Base-by-base conservation (phyloP, 2,888 invertebrate genomes). In the Trimorus sp. region DNA sequence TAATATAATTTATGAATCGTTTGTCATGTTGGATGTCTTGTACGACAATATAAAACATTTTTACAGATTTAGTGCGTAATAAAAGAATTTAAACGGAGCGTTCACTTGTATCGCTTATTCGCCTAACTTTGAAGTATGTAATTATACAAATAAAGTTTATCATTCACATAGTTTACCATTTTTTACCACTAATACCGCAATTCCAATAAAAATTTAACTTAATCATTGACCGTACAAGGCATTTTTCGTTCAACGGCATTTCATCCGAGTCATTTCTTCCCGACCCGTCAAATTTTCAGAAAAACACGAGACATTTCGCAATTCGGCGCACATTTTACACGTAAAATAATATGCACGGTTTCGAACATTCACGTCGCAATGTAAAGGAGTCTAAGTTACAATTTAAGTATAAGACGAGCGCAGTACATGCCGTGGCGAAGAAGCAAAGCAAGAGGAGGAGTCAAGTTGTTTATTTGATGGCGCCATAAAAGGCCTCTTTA, bases 381-480 rank as follows among this genome's bases (percentile, higher is more conserved):
- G 69, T 45, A 68, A 71, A 63, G 38, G 14, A 79, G 53, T 69
- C 59, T 68, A 56, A 81, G 76, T 76, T 76, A 74, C 62, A 81
- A 81, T 71, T 81, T 76, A 74, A 76, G 71, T 49, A 68, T 60
- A 78, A 77, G 69, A 78, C 49, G 60, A 74, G 36, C 70, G 74
- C 74, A 70, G 75, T 66, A 58, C 69, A 82, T 48, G 60, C 51
- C 40, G 59, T 49, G 58, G 74, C 56, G 63, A 85, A 84, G 84
- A 84, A 84, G 86, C 84, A 85, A 86, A 85, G 87, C 88, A 86
- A 88, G 87, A 89, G 90, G 89, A 91, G 91, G 90, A 92, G 91
- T 91, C 91, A 91, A 91, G 91, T 91, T 91, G 91, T 92, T 92
- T 91, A 92, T 92, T 91, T 91, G 91, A 92, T 91, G 91, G 91